A percentile compares a stretch with the other conserved stretches of the same genome.
Conservation (phyloP, 2,113 vertebrate species). For the Colaptes auratus region DNA sequence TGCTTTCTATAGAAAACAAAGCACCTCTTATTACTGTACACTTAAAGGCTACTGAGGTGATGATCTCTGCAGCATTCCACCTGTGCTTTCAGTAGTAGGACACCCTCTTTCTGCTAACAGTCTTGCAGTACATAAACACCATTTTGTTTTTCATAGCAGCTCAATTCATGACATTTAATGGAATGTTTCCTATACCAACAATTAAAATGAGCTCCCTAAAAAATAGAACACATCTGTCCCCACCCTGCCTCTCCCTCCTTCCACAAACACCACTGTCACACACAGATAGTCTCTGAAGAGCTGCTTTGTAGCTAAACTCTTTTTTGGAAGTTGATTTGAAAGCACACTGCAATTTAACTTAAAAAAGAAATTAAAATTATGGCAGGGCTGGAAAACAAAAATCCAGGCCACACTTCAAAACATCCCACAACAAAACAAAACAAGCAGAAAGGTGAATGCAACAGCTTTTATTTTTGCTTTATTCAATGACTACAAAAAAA, state of each 20-base stretch:
- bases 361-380: slow-evolving; percentile 42
- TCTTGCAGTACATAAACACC: slow-evolving; percentile 20
- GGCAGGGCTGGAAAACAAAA: slow-evolving; percentile 24
- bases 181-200: not conserved
- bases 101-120: slow-evolving; percentile 33
- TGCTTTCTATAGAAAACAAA: slow-evolving; percentile 10
- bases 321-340: slow-evolving; percentile 12
- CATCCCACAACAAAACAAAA: slow-evolving; percentile 33
- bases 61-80: slow-evolving; percentile 25
- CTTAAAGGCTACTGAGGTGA: slow-evolving; percentile 21
- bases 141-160: not conserved
- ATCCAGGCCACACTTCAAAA: slow-evolving; percentile 54
- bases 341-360: not conserved
- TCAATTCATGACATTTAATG: not conserved
- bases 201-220: not conserved
- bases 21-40: not conserved
- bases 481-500: slow-evolving; percentile 29
- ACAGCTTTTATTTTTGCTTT: slow-evolving; percentile 47
- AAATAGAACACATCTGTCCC: not conserved
- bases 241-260: not conserved
- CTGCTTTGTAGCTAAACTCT: not conserved
- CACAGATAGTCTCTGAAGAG: not conserved
- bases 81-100: slow-evolving; percentile 44
- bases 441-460: slow-evolving; percentile 16
- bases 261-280: not conserved